Evolutionary conservation across 2,797 vertebrate genomes (phyloP).

Genomic region (Menidia menidia): DNA sequence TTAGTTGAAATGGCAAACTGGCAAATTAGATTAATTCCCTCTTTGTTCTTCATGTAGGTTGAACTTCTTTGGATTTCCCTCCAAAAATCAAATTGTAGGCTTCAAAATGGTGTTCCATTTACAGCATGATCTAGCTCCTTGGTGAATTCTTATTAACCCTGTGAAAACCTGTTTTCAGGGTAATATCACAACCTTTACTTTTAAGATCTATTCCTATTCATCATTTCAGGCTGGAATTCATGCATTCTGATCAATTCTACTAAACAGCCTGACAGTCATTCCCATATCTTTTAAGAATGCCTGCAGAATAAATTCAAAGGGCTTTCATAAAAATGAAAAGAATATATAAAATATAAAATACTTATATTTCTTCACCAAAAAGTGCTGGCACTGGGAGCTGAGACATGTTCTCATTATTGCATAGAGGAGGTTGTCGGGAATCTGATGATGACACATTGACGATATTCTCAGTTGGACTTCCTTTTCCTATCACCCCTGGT

Average conservation of each 20-base stretch:
- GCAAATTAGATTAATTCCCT: constrained; percentile 42
- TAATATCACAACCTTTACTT: background rate
- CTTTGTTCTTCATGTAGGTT: constrained; percentile 36
- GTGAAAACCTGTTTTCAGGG: background rate
- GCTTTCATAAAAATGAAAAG: too few relatives aligned
- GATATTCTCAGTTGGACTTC: too few relatives aligned
- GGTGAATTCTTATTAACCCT: constrained; percentile 22
- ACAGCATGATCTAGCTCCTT: constrained; percentile 20
- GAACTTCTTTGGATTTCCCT: constrained; percentile 28
- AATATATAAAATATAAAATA: too few relatives aligned
- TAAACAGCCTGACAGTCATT: too few relatives aligned
- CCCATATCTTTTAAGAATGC: too few relatives aligned
- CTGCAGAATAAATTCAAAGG: too few relatives aligned
- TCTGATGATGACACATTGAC: too few relatives aligned
- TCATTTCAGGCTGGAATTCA: background rate
- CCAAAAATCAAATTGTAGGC: constrained; percentile 20
- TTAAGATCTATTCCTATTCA: background rate
- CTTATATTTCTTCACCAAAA: too few relatives aligned
- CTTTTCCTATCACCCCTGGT: too few relatives aligned
- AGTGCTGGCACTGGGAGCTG: too few relatives aligned
- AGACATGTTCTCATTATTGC: too few relatives aligned
- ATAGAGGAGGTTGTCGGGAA: too few relatives aligned
- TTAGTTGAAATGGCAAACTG: constrained; percentile 40
- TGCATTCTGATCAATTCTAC: background rate
- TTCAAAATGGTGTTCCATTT: constrained; percentile 19